A percentile compares a stretch with the other conserved stretches of the same genome.
phyloP scores from a whole-genome alignment of 1,140 invertebrate species.

The Grapholita molesta region DNA sequence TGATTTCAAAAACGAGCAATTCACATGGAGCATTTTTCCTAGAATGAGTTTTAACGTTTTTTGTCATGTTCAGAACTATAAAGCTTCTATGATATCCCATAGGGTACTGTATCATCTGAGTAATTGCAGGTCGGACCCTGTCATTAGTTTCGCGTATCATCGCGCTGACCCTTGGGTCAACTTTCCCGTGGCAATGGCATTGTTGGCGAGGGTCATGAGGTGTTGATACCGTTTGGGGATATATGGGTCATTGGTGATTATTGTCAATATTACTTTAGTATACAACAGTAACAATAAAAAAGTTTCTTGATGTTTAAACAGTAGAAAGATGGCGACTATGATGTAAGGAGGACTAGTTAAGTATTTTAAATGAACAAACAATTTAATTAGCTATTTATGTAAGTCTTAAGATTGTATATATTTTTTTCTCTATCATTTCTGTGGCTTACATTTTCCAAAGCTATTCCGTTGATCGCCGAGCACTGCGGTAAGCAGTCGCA shows the following conservation, averaged over 20 bases:
- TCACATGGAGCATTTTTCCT: background rate
- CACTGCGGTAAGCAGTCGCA: background rate
- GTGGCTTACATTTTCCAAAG: background rate
- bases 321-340: too few species aligned
- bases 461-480: background rate
- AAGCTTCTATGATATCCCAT: background rate
- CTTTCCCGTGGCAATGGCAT: background rate
- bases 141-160: conserved; percentile 1
- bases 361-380: too few species aligned
- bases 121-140: background rate
- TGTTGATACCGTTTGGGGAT: background rate
- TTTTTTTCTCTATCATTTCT: background rate
- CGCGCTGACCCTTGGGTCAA: background rate
- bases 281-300: too few species aligned
- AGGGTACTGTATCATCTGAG: background rate
- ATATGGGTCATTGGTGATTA: background rate
- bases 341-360: too few species aligned
- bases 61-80: background rate
- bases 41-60: too few species aligned
- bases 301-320: too few species aligned
- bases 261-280: too few species aligned
- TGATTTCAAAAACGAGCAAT: too few species aligned
- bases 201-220: background rate
- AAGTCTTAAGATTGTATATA: background rate
- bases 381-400: too few species aligned